Evolutionary conservation across 2,113 vertebrate genomes (phyloP).

Genomic region (Bubo bubo): DNA sequence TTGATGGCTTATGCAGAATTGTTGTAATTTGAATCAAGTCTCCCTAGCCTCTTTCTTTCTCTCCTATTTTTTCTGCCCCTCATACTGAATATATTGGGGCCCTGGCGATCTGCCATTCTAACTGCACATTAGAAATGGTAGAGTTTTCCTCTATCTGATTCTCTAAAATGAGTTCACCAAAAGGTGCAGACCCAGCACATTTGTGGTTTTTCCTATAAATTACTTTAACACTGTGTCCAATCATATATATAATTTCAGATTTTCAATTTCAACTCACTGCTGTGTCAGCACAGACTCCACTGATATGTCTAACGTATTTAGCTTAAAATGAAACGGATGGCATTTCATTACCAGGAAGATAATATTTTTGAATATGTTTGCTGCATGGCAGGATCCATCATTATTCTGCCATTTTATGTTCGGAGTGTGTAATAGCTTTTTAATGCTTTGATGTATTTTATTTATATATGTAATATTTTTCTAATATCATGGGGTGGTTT

Average conservation of each 20-base stretch:
- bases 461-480: constrained; percentile 84
- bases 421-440: constrained; percentile 83
- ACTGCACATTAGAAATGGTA: constrained; percentile 86
- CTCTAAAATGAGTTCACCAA: constrained; percentile 86
- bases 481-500: constrained; percentile 74
- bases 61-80: constrained; percentile 59
- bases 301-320: constrained; percentile 89
- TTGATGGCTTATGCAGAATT: constrained; percentile 82
- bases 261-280: constrained; percentile 89
- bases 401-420: constrained; percentile 86
- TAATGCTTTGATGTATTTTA: constrained; percentile 85
- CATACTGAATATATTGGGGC: constrained; percentile 73
- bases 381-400: constrained; percentile 84
- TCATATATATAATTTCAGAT: constrained; percentile 92
- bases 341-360: constrained; percentile 89
- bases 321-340: constrained; percentile 89
- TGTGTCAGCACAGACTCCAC: constrained; percentile 88
- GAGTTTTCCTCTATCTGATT: constrained; percentile 87
- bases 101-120: constrained; percentile 82
- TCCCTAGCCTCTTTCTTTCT: constrained; percentile 58
- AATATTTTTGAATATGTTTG: constrained; percentile 91
- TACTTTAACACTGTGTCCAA: constrained; percentile 90
- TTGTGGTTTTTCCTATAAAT: constrained; percentile 88
- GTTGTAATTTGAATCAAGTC: constrained; percentile 82
- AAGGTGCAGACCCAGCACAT: constrained; percentile 89